A percentile compares a stretch with the other conserved stretches of the same genome.
Conservation (phyloP, 2,797 vertebrate species). For the Cephalopachus bancanus region DNA sequence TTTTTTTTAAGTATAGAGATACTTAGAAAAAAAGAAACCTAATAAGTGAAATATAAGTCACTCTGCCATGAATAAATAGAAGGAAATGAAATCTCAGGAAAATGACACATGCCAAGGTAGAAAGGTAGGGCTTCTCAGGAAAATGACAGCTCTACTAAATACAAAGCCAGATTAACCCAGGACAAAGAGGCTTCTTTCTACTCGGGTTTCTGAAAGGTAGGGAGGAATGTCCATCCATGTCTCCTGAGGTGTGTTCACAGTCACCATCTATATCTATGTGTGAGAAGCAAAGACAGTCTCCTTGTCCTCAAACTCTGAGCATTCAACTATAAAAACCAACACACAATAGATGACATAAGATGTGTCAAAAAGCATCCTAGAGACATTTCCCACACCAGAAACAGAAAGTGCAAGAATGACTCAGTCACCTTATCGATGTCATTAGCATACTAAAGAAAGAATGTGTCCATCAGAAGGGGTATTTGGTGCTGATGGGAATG, state of each 20-base stretch:
- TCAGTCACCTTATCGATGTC: slow-evolving; percentile 55
- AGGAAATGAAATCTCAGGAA: slow-evolving; percentile 43
- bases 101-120: background rate
- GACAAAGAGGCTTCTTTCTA: background rate
- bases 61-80: background rate
- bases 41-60: slow-evolving; percentile 34
- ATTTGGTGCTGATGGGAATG: slow-evolving; percentile 24
- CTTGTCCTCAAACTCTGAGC: slow-evolving; percentile 9
- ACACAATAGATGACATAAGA: slow-evolving; percentile 58
- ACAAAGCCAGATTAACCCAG: background rate
- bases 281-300: slow-evolving; percentile 29
- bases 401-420: background rate
- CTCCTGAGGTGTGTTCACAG: background rate
- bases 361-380: slow-evolving; percentile 39
- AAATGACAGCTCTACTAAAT: background rate
- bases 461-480: slow-evolving; percentile 74
- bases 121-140: slow-evolving; percentile 18
- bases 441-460: slow-evolving; percentile 83
- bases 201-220: background rate
- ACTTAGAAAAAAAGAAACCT: slow-evolving; percentile 11
- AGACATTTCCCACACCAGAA: slow-evolving; percentile 73
- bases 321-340: slow-evolving; percentile 19
- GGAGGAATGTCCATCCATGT: background rate
- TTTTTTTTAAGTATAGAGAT: background rate
- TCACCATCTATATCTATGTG: background rate